phyloP scores from a whole-genome alignment of 2,888 invertebrate genomes.

The Diloba caeruleocephala region DNA sequence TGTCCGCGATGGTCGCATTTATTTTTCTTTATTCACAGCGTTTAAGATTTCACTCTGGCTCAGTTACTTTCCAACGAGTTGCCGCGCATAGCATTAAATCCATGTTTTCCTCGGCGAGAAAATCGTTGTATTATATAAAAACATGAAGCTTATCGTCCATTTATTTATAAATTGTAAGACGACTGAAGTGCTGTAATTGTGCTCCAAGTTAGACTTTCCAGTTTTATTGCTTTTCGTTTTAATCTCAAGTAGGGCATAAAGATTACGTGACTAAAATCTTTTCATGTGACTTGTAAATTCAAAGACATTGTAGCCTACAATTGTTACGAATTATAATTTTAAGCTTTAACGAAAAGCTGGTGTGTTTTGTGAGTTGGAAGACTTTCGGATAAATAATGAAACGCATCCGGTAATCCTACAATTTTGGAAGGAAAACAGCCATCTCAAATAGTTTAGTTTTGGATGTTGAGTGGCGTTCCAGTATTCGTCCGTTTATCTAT shows the following conservation, averaged over 20 bases:
- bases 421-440: too few species aligned
- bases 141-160: constrained; percentile 26
- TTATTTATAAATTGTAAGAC: constrained; percentile 37
- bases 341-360: too few species aligned
- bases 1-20: constrained; percentile 22
- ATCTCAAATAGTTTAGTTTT: too few species aligned
- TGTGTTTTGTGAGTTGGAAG: too few species aligned
- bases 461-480: too few species aligned
- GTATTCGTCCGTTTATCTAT: too few species aligned
- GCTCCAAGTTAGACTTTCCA: constrained; percentile 8
- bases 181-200: constrained; percentile 26
- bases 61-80: constrained; percentile 42
- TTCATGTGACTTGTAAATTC: constrained; percentile 3
- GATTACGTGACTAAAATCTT: constrained; percentile 7
- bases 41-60: constrained; percentile 47
- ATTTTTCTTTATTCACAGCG: constrained; percentile 40
- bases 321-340: too few species aligned
- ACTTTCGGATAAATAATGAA: too few species aligned
- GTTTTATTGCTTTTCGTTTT: constrained; percentile 32
- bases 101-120: constrained; percentile 30
- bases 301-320: not conserved
- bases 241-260: constrained; percentile 29
- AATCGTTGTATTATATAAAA: constrained; percentile 33
- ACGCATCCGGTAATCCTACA: too few species aligned
- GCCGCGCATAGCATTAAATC: constrained; percentile 26